Evolutionary conservation across 2,888 invertebrate species (phyloP).

Genomic region (Sisyra nigra): DNA sequence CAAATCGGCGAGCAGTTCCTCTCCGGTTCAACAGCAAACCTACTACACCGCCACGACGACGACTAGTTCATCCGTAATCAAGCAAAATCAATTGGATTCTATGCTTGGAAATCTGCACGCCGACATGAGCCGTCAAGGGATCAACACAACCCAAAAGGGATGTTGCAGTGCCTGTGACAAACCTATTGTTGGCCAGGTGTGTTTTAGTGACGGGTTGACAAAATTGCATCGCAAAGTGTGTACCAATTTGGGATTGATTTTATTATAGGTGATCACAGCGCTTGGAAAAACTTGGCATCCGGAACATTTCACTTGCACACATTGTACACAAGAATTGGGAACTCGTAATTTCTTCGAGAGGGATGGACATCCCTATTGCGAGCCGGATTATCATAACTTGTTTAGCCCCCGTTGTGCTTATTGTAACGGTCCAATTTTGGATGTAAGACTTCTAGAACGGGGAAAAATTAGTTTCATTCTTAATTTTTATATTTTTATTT

Average conservation of each 20-base stretch:
- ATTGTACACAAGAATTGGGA: slow-evolving; percentile 92
- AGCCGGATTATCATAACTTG: slow-evolving; percentile 94
- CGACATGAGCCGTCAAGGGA: slow-evolving; percentile 98
- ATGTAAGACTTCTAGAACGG: slow-evolving; percentile 46
- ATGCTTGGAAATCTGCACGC: slow-evolving; percentile 91
- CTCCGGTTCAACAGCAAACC: slow-evolving; percentile 35
- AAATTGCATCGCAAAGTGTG: not conserved
- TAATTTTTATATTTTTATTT: slow-evolving; percentile 18
- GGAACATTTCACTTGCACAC: slow-evolving; percentile 96
- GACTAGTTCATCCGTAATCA: slow-evolving; percentile 25
- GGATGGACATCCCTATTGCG: slow-evolving; percentile 94
- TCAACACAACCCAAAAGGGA: slow-evolving; percentile 96
- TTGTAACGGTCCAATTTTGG: slow-evolving; percentile 96
- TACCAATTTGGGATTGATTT: slow-evolving; percentile 1
- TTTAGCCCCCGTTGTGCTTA: slow-evolving; percentile 98
- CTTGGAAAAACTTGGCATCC: slow-evolving; percentile 98
- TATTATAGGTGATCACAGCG: slow-evolving; percentile 71
- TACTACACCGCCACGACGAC: slow-evolving; percentile 23
- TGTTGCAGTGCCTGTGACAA: slow-evolving; percentile 98
- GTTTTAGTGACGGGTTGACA: slow-evolving; percentile 10
- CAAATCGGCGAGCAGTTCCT: slow-evolving; percentile 35
- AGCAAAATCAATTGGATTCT: slow-evolving; percentile 37
- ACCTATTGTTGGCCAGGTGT: slow-evolving; percentile 92
- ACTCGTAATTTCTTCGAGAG: slow-evolving; percentile 98
- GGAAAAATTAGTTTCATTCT: slow-evolving; percentile 4